These are phyloP conservation scores for Blomia tropicalis DNA, from an alignment of 2,888 invertebrate genomes.

Conservation along the genomic window DNA sequence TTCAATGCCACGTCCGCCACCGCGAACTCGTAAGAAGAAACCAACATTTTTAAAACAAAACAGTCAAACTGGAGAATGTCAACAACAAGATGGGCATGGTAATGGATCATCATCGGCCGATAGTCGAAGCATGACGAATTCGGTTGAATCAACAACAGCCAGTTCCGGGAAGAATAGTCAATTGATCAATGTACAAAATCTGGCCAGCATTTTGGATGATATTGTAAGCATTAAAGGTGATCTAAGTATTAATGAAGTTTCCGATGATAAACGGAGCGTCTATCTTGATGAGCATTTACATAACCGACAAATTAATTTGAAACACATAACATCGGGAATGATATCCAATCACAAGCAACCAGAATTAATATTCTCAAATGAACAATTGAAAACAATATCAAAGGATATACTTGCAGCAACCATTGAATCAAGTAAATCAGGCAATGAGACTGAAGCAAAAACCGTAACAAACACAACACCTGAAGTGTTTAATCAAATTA, in stretches of 20 bases:
- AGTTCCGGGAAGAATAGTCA: not conserved
- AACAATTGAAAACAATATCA: not conserved
- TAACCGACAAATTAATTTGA: not conserved
- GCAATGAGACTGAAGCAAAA: not conserved
- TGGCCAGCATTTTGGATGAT: slow-evolving; percentile 23
- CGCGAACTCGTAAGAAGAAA: slow-evolving; percentile 14
- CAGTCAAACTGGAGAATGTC: not conserved
- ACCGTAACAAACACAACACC: not conserved
- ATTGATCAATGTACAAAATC: slow-evolving; percentile 9
- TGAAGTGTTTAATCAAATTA: slow-evolving; percentile 81
- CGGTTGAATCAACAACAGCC: not conserved
- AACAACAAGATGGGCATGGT: not conserved
- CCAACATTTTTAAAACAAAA: not conserved
- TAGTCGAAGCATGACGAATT: slow-evolving; percentile 10
- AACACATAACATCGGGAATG: not conserved
- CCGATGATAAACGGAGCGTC: slow-evolving; percentile 15
- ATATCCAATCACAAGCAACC: not conserved
- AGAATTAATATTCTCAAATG: slow-evolving; percentile 7
- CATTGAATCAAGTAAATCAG: not conserved
- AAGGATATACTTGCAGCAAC: not conserved
- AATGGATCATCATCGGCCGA: slow-evolving; percentile 6
- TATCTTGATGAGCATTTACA: slow-evolving; percentile 6
- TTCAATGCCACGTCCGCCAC: slow-evolving; percentile 15
- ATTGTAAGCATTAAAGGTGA: slow-evolving; percentile 26
- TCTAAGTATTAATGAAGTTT: slow-evolving; percentile 20